Evolutionary conservation across 2,113 vertebrate genomes (phyloP), one percentile per base, ranked within the genome.

Genomic region (Xyliphius kryptos): DNA sequence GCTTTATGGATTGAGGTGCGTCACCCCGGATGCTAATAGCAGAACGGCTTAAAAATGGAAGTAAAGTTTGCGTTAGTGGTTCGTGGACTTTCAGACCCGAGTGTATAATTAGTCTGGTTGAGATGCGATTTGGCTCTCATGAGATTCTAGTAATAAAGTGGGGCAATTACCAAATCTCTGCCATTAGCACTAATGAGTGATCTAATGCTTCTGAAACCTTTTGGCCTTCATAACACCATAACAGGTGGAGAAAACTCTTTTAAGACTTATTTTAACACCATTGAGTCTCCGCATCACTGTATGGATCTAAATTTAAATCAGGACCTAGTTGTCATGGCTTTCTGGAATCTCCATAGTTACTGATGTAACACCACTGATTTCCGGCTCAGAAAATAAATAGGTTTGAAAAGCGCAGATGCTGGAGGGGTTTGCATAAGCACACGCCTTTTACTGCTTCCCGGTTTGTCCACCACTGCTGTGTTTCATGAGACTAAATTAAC

Each of bases 331-430:
- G 58, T 40, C 41, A 61, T 55, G 43, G 50, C 32, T 37, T 68
- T 11, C 9, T 43, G n/a, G 16, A 21, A 32, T 55, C 57, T 22
- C 66, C 57, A 68, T 68, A 57, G 57, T 11, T 46, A 68, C 49
- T 49, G 9, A 20, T 11, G 12, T 44, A 63, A 32, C 38, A n/a
- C 40, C 51, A 46, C 19, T 8, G 22, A 64, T 20, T 46, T 55
- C 51, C 41, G 12, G 41, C 51, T 48, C 41, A 16, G 32, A 6
- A 48, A 56, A 37, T 54, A 54, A 63, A 36, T 19, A 64, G 52
- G 13, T 16, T 44, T 46, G 11, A 43, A 22, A 58, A 59, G 22
- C 16, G 43, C 56, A 26, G 11, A 47, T 46, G 21, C 22, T 47
- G 6, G 6, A 9, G 3, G 46, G 41, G 9, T 15, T 12, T 6